These are phyloP conservation scores for Amphiduros pacificus DNA, from an alignment of 2,888 invertebrate genomes.

Conservation along the genomic window DNA sequence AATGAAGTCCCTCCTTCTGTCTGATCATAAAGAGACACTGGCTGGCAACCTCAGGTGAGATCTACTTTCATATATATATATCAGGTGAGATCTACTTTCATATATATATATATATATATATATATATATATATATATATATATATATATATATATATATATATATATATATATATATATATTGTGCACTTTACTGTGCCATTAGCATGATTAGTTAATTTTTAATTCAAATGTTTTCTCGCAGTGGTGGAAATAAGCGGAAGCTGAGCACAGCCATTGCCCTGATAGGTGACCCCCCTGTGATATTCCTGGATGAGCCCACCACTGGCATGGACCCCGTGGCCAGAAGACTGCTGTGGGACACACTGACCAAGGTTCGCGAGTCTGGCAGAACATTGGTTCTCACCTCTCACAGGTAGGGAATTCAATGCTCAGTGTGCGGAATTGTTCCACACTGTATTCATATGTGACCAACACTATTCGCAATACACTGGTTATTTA, in stretches of 20 bases:
- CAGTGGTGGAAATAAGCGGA: constrained; percentile 61
- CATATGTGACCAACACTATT: too few relatives aligned
- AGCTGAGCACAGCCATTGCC: constrained; percentile 38
- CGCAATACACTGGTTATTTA: too few relatives aligned
- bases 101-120: too few relatives aligned
- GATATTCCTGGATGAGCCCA: constrained; percentile 37
- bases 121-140: too few relatives aligned
- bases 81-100: too few relatives aligned
- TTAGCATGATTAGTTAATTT: too few relatives aligned
- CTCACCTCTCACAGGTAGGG: constrained; percentile 71
- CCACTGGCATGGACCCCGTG: constrained; percentile 75
- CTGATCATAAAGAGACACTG: constrained; percentile 31
- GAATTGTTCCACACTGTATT: too few relatives aligned
- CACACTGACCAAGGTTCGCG: constrained; percentile 70
- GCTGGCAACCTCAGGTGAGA: constrained; percentile 36
- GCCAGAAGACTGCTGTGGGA: constrained; percentile 80
- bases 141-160: too few relatives aligned
- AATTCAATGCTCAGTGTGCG: too few relatives aligned
- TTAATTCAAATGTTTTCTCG: too few relatives aligned
- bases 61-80: background rate
- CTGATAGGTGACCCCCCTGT: constrained; percentile 36
- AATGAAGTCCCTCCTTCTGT: constrained; percentile 22
- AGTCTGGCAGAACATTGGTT: constrained; percentile 73
- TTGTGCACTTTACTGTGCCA: too few relatives aligned
- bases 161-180: too few relatives aligned